These are phyloP conservation scores for Cyanistes caeruleus DNA, from an alignment of 2,113 vertebrate genomes.

Conservation along the genomic window DNA sequence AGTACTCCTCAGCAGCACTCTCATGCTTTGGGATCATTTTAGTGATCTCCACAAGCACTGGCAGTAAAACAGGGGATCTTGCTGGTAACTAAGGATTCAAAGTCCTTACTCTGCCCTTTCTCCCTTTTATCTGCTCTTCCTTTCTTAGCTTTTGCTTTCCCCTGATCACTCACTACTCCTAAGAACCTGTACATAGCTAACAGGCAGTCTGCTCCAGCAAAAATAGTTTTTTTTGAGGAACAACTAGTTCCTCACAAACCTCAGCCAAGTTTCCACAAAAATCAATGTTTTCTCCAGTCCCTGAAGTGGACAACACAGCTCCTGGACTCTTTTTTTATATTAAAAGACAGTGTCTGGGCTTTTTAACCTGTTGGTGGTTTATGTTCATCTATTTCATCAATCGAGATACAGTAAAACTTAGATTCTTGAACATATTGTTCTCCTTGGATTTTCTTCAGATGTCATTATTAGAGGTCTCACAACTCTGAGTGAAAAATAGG, in stretches of 20 bases:
- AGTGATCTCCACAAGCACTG: not conserved
- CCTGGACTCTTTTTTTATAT: not conserved
- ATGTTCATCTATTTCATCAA: not conserved
- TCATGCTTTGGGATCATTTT: not conserved
- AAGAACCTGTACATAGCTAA: not conserved
- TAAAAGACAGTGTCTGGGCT: not conserved
- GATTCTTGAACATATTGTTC: not conserved
- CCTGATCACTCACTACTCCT: accelerated
- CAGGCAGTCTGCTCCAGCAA: not conserved
- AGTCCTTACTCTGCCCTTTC: not conserved
- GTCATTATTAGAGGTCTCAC: not conserved
- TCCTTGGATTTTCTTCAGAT: not conserved
- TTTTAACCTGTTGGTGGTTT: not conserved
- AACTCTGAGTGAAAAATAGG: not conserved
- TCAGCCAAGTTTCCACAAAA: not conserved
- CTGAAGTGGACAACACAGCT: not conserved
- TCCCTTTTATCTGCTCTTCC: not conserved
- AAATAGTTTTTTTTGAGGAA: not conserved
- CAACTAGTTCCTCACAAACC: not conserved
- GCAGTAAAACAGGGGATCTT: not conserved
- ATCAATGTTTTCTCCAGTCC: not conserved
- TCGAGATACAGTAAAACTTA: not conserved
- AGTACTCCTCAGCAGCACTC: accelerated
- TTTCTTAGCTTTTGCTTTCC: not conserved
- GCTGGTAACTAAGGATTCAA: not conserved